Base-by-base conservation (phyloP, 1,140 invertebrate species). In the Drosophila persimilis region DNA sequence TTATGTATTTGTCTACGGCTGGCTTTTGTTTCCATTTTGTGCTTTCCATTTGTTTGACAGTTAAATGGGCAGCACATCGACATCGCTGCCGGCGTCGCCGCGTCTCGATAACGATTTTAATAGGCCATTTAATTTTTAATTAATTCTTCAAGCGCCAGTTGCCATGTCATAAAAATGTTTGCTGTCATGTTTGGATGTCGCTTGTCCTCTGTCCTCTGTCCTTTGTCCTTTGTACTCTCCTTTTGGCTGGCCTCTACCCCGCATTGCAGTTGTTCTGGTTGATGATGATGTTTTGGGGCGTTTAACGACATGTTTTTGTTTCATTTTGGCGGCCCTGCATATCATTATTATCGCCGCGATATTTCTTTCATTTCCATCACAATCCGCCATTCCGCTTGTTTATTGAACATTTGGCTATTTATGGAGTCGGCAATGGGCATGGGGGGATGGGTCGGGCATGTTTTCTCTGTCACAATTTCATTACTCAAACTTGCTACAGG, bases 71-170 rank as follows among this genome's bases (percentile, higher is more conserved):
- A 69, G 35, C 9, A 35, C 44, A 20, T 24, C n/a, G 22, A 24
- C 57, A 8, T 46, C 44, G 52, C 47, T 77, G 62, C 39, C 52
- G 73, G 73, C 81, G 81, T 77, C 81, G 43, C 64, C 9, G 73
- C 81, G 83, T 85, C 81, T 86, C 83, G 81, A 85, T 85, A 85
- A 85, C 81, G 81, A 86, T 85, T 85, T 85, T 86, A 85, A 85
- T 85, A 85, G 81, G 81, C 81, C 81, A 85, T 85, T 85, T 86
- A 85, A 85, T 85, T 85, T 85, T 85, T 85, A 85, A 85, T 85
- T 85, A 86, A 85, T 85, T 85, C 83, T 75, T 85, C 81, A 86
- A 86, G 81, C 81, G 81, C 83, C 81, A 86, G 74, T 85, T 86
- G 81, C 69, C 81, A 81, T 86, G 81, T 81, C 77, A 86, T 85